Evolutionary conservation across 1,140 invertebrate species (phyloP).

Genomic region (Grapholita molesta): DNA sequence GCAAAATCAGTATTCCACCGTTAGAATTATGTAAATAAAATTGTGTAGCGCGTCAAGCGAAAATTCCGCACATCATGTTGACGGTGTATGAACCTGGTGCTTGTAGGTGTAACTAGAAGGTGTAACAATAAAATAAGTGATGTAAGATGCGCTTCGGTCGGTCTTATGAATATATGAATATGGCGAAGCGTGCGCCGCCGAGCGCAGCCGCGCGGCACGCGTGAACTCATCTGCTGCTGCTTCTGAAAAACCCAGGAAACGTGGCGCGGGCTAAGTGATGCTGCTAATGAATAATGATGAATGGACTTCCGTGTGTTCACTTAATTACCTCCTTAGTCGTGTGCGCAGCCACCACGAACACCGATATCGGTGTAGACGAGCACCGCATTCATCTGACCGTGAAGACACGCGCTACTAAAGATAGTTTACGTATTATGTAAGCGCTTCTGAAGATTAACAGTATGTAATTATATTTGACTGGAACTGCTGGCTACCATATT

Average conservation of each 20-base stretch:
- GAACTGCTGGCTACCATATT: neutral
- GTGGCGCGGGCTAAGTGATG: slow-evolving; percentile 38
- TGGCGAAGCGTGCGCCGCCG: slow-evolving; percentile 26
- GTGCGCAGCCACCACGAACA: neutral
- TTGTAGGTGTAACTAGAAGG: neutral
- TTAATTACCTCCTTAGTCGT: slow-evolving; percentile 40
- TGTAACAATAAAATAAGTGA: slow-evolving; percentile 32
- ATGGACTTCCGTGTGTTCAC: slow-evolving; percentile 51
- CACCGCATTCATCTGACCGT: slow-evolving; percentile 43
- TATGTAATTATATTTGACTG: neutral
- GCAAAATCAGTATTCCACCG: slow-evolving; percentile 24
- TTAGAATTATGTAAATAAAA: slow-evolving; percentile 42
- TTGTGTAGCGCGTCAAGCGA: slow-evolving; percentile 41
- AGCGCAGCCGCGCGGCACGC: slow-evolving; percentile 43
- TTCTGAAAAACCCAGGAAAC: slow-evolving; percentile 63
- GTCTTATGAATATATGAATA: slow-evolving; percentile 10
- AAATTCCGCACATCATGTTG: slow-evolving; percentile 26
- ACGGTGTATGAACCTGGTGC: neutral
- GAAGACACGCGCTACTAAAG: slow-evolving; percentile 43
- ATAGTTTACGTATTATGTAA: slow-evolving; percentile 42
- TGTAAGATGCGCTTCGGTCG: slow-evolving; percentile 35
- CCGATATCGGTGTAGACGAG: slow-evolving; percentile 21
- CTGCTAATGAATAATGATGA: slow-evolving; percentile 61
- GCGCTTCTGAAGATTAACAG: slow-evolving; percentile 23
- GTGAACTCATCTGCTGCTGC: slow-evolving; percentile 28